Percentiles rank a stretch among this genome's conserved stretches.
These are phyloP conservation scores for Labia minor DNA, from an alignment of 2,888 invertebrate genomes.

Conservation along the genomic window DNA sequence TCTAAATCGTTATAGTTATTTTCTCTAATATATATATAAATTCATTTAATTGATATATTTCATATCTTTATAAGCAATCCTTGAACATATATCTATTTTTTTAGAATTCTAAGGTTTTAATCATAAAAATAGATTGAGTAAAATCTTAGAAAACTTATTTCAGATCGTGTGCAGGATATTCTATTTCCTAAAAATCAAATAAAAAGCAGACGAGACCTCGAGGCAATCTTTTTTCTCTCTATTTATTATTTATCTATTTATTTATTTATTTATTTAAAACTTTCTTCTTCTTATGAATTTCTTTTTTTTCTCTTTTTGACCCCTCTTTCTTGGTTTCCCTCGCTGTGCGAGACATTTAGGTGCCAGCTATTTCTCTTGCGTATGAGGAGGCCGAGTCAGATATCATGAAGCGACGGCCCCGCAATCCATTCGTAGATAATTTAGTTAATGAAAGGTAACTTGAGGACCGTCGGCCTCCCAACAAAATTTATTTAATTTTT, in stretches of 20 bases:
- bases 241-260: neutral
- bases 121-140: too few species aligned
- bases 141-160: neutral
- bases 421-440: constrained; percentile 80
- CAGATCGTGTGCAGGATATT: neutral
- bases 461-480: constrained; percentile 8
- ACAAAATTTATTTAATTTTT: constrained; percentile 20
- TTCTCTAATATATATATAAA: too few species aligned
- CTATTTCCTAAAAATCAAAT: too few species aligned
- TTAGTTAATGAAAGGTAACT: constrained; percentile 83
- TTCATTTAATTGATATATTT: too few species aligned
- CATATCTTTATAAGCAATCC: neutral
- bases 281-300: constrained; percentile 2
- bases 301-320: constrained; percentile 20
- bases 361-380: constrained; percentile 84
- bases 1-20: too few species aligned
- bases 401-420: constrained; percentile 87
- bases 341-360: constrained; percentile 39
- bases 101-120: too few species aligned
- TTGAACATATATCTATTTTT: too few species aligned
- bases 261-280: too few species aligned
- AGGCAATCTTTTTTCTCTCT: neutral
- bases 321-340: neutral
- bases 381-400: constrained; percentile 85
- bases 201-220: constrained; percentile 5